Evolutionary conservation across 1,140 invertebrate species (phyloP).

Genomic region (Pristionchus pacificus): DNA sequence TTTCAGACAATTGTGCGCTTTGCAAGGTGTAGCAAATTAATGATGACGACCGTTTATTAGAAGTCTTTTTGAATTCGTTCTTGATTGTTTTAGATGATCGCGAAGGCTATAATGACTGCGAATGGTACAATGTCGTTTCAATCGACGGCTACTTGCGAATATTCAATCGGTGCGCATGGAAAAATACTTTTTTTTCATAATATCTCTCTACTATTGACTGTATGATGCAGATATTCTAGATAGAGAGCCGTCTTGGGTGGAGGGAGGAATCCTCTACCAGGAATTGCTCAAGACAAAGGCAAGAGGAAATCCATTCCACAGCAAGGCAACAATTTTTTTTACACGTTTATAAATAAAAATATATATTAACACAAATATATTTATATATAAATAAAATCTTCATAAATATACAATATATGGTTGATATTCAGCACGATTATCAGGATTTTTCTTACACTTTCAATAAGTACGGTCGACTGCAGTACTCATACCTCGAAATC

Average conservation of each 20-base stretch:
- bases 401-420: conserved; percentile 2
- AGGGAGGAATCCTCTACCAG: conserved; percentile 46
- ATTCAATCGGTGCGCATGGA: too few species aligned
- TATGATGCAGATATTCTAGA: conserved; percentile 1
- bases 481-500: conserved; percentile 45
- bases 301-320: too few species aligned
- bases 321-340: too few species aligned
- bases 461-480: conserved; percentile 40
- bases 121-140: conserved; percentile 29
- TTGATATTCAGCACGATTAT: conserved; percentile 43
- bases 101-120: conserved; percentile 30
- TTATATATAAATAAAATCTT: neutral
- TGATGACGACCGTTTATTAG: neutral
- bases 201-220: too few species aligned
- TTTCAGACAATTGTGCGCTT: too few species aligned
- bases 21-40: conserved; percentile 31
- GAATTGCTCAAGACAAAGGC: too few species aligned
- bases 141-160: conserved; percentile 45
- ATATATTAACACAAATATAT: neutral
- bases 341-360: neutral
- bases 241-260: conserved; percentile 37
- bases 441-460: conserved; percentile 54
- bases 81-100: conserved; percentile 1
- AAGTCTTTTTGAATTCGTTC: neutral
- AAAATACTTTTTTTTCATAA: too few species aligned